Base-by-base conservation (phyloP, 2,797 vertebrate genomes). In the Urophycis tenuis region DNA sequence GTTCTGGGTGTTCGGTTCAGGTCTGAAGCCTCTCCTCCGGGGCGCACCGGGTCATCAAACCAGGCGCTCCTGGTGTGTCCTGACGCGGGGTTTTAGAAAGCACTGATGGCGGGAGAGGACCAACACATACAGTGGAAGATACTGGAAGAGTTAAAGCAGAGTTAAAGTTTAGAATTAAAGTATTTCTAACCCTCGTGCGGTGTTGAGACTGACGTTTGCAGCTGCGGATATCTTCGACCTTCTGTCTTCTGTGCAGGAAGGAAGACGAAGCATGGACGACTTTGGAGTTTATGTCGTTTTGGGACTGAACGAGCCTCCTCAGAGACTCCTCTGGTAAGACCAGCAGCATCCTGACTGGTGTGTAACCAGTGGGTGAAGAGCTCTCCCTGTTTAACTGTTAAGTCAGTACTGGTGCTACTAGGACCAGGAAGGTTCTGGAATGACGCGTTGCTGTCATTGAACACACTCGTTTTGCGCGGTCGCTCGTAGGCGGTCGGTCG, bases 261-360 rank as follows among this genome's bases (percentile, higher is more conserved):
- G 74, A 78, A 60, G 35, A 71, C 19, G 30, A 1, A 25, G 34
- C 22, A 94, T 94, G 94, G 92, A 90, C 0, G 89, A 90, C 3
- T 93, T 94, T 22, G 89, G 87, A 15, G 79, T 94, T 79, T 94
- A 91, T 78, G 93, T 83, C 0, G 75, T 91, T 76, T 92, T 93
- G 35, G 93, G 92, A 74, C 34, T 90, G 11, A 82, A 92, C 8
- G 84, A 88, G 0, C 87, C 90, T 5, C 92, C 93, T 14, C 91
- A 89, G 29, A 82, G 75, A 74, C 82, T 94, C n/a, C 75, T 91
- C 31, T 87, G 92, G 94, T 94, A 89, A 82, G 82, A 15, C 9
- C 0, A 49, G 12, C 12, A 39, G n/a, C 36, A 12, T 39, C 36
- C 12, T 39, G 14, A 39, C 45, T 10, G 19, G 45, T 19, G 15